Conservation (phyloP, 2,888 invertebrate genomes). For the Pyrgus malvae region DNA sequence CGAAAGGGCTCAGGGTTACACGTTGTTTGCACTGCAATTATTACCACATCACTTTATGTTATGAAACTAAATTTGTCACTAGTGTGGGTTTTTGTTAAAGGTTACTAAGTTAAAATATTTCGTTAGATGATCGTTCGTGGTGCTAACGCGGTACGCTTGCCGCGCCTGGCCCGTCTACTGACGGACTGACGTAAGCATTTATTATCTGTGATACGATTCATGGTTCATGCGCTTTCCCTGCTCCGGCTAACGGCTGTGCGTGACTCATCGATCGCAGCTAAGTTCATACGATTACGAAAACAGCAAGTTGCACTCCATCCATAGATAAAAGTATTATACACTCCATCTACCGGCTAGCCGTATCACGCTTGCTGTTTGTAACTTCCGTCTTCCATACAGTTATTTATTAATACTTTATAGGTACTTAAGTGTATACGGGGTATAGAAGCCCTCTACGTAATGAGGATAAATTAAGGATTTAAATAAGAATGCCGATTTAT, state of each 20-base stretch:
- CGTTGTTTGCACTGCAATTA: conserved; percentile 35
- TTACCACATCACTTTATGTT: conserved; percentile 61
- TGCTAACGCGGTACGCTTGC: conserved; percentile 14
- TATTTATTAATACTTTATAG: too few relatives aligned
- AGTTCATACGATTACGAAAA: conserved; percentile 9
- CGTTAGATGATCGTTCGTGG: conserved; percentile 19
- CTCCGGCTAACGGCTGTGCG: not conserved
- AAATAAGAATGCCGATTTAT: too few relatives aligned
- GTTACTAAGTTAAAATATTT: conserved; percentile 4
- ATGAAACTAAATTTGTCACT: conserved; percentile 25
- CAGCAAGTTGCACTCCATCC: too few relatives aligned
- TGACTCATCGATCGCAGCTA: conserved; percentile 19
- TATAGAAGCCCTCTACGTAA: too few relatives aligned
- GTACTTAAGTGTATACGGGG: too few relatives aligned
- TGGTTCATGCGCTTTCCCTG: conserved; percentile 5
- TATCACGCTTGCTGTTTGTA: too few relatives aligned
- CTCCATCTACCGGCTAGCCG: conserved; percentile 22
- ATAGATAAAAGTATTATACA: too few relatives aligned
- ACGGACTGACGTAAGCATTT: conserved; percentile 36
- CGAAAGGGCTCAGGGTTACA: conserved; percentile 20
- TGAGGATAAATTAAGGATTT: too few relatives aligned
- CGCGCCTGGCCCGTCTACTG: conserved; percentile 51
- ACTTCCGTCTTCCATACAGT: too few relatives aligned
- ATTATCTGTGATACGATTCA: conserved; percentile 8
- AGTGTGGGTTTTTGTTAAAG: not conserved